Percentiles rank a stretch among this genome's conserved stretches.
phyloP scores from a whole-genome alignment of 1,140 invertebrate species.

The Oedothorax gibbosus region DNA sequence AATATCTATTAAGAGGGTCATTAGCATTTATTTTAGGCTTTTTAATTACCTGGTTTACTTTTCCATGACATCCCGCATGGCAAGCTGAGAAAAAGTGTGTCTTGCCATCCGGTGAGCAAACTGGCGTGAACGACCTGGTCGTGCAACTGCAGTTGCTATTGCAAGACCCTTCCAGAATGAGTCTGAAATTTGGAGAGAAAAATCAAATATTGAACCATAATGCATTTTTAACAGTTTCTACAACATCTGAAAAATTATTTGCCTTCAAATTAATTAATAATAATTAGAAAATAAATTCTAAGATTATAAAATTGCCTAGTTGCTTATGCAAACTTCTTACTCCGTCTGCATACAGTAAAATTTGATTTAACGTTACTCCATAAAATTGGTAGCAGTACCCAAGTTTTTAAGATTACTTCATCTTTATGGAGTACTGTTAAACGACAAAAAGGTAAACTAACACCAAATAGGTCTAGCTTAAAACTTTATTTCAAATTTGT shows the following conservation, averaged over 20 bases:
- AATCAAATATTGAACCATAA: neutral
- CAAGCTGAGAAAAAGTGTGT: constrained; percentile 78
- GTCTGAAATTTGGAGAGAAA: constrained; percentile 1
- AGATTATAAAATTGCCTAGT: neutral
- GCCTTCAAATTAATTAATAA: neutral
- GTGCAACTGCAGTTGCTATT: constrained; percentile 76
- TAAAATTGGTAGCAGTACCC: too few relatives aligned
- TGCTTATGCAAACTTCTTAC: too few relatives aligned
- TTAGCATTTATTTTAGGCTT: too few relatives aligned
- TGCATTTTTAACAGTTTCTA: neutral
- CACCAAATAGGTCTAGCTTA: too few relatives aligned
- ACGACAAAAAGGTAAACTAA: too few relatives aligned
- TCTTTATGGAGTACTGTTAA: too few relatives aligned
- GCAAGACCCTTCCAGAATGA: constrained; percentile 68
- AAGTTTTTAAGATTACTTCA: too few relatives aligned
- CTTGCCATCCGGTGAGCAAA: constrained; percentile 73
- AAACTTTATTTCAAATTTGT: too few relatives aligned
- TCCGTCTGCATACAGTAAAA: too few relatives aligned
- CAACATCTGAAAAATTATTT: neutral
- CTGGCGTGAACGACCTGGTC: constrained; percentile 75
- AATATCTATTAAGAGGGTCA: too few relatives aligned
- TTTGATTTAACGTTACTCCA: too few relatives aligned
- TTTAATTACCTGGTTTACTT: constrained; percentile 4
- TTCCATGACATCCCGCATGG: constrained; percentile 75
- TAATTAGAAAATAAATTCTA: neutral